These are phyloP conservation scores for Yponomeuta malinellus DNA, from an alignment of 2,888 invertebrate species.

Conservation along the genomic window DNA sequence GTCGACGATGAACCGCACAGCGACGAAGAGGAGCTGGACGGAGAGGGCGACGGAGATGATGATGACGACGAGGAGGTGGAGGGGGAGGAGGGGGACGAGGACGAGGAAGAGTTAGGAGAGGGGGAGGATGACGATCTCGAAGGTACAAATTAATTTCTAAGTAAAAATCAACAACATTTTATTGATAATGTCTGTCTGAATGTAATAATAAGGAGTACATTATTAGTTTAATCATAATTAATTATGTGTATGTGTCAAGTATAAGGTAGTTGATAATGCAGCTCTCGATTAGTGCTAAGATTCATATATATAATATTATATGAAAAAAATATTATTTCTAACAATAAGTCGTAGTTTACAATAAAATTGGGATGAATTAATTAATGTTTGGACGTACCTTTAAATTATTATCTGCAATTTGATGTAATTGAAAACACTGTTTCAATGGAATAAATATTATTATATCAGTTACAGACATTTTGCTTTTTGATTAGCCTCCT, in stretches of 20 bases:
- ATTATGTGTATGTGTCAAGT: conserved; percentile 2
- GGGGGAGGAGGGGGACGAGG: conserved; percentile 78
- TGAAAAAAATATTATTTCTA: neutral
- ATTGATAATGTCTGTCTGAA: neutral
- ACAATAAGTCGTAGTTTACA: conserved; percentile 1
- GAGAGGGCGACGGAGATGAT: conserved; percentile 75
- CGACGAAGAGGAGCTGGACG: conserved; percentile 81
- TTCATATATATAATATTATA: neutral
- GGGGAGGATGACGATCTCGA: conserved; percentile 81
- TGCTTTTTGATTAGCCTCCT: conserved; percentile 1
- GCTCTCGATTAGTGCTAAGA: conserved; percentile 1
- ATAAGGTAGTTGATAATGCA: conserved; percentile 2
- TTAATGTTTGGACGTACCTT: neutral
- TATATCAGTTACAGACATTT: conserved; percentile 3
- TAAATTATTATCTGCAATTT: neutral
- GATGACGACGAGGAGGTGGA: conserved; percentile 79
- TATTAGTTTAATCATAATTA: conserved; percentile 6
- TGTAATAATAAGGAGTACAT: neutral
- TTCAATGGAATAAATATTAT: conserved; percentile 1
- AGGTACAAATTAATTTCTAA: conserved; percentile 38
- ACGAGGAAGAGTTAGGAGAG: conserved; percentile 78
- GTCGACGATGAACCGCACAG: conserved; percentile 76
- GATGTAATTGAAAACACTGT: conserved; percentile 3
- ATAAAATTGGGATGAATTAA: neutral
- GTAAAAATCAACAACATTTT: neutral